Evolutionary conservation across 2,113 vertebrate genomes (phyloP).

Genomic region (Cynoglossus semilaevis): DNA sequence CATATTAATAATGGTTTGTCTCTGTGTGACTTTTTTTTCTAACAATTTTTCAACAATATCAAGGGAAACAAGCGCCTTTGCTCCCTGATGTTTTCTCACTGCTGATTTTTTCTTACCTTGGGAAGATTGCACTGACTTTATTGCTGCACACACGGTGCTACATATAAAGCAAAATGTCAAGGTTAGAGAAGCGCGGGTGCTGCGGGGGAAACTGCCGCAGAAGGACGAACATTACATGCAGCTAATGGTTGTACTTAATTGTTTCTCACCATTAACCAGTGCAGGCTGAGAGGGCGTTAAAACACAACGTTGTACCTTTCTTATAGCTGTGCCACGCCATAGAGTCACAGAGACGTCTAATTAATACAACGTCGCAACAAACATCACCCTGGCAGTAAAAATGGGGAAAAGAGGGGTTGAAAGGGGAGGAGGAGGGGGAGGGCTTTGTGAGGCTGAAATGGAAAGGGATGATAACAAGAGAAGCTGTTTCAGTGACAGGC

Average conservation of each 20-base stretch:
- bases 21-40: neutral
- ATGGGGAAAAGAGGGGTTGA: too few relatives aligned
- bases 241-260: neutral
- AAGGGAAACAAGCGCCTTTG: neutral
- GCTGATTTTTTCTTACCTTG: neutral
- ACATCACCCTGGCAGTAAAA: neutral
- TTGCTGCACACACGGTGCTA: neutral
- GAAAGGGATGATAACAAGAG: neutral
- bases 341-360: neutral
- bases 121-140: neutral
- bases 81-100: neutral
- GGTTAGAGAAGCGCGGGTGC: constrained; percentile 1
- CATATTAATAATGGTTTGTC: too few relatives aligned
- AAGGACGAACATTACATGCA: neutral
- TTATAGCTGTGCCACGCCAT: neutral
- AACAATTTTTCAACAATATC: too few relatives aligned
- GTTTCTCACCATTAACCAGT: constrained; percentile 23
- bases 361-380: neutral
- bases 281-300: constrained; percentile 6
- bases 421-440: neutral
- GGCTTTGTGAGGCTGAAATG: neutral
- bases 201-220: neutral
- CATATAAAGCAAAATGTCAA: constrained; percentile 6
- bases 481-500: neutral
- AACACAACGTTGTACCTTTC: neutral